These are phyloP conservation scores for Odocoileus virginianus DNA, from an alignment of 2,113 vertebrate genomes.

Conservation along the genomic window DNA sequence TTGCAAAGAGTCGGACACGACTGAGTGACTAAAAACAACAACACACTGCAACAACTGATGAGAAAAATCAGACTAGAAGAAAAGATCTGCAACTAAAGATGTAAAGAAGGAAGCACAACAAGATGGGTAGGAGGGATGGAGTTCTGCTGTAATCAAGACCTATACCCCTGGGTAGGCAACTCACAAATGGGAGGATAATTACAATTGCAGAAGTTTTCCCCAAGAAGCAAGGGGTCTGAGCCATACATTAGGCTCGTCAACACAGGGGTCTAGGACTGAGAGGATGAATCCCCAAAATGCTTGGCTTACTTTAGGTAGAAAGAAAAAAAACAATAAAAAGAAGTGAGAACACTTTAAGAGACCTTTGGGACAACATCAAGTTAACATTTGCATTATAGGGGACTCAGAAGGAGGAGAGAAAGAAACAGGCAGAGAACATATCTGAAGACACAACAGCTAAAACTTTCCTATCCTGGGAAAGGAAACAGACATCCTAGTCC, in stretches of 20 bases:
- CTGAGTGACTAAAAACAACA: neutral
- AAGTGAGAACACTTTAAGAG: neutral
- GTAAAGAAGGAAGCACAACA: neutral
- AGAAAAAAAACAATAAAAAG: neutral
- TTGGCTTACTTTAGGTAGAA: neutral
- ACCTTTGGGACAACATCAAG: neutral
- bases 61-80: neutral
- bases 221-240: neutral
- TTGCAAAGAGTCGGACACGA: fast-evolving
- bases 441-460: neutral
- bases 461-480: neutral
- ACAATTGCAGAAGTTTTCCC: neutral
- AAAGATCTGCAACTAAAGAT: neutral
- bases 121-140: neutral
- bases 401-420: neutral
- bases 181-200: neutral
- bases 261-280: neutral
- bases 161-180: neutral
- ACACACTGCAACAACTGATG: neutral
- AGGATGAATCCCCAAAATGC: neutral
- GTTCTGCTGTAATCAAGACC: neutral
- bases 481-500: neutral
- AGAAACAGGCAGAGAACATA: neutral
- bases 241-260: neutral
- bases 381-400: neutral